Conservation (phyloP, 2,888 invertebrate genomes). For the Pilophorus perplexus region DNA sequence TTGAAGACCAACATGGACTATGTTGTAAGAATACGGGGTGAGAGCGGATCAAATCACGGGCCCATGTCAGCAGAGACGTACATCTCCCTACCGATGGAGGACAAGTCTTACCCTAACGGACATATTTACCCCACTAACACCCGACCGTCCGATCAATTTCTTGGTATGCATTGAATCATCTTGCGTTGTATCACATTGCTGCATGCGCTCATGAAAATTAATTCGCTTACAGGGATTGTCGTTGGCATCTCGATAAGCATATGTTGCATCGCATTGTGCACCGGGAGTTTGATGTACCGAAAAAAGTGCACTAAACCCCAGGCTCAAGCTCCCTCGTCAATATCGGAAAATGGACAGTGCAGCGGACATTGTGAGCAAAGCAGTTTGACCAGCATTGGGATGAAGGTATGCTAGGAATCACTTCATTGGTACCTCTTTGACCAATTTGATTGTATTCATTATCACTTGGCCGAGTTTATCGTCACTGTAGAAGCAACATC, state of each 20-base stretch:
- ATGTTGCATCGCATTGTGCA: conserved; percentile 54
- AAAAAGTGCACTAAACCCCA: conserved; percentile 49
- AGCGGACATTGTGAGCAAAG: conserved; percentile 20
- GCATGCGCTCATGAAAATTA: too few species aligned
- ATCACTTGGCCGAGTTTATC: too few species aligned
- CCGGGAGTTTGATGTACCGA: conserved; percentile 56
- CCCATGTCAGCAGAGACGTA: conserved; percentile 53
- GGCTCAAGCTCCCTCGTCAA: conserved; percentile 29
- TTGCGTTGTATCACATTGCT: too few species aligned
- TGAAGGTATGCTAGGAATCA: conserved; percentile 50
- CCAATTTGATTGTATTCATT: neutral
- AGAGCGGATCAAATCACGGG: conserved; percentile 57
- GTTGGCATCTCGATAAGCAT: conserved; percentile 56
- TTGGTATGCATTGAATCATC: conserved; percentile 42
- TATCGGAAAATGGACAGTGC: conserved; percentile 35
- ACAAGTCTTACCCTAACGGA: conserved; percentile 5
- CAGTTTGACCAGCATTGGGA: conserved; percentile 48
- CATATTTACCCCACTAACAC: neutral
- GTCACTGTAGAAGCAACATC: too few species aligned
- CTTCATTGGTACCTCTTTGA: neutral
- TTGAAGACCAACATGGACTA: conserved; percentile 55
- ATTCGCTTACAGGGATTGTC: conserved; percentile 56
- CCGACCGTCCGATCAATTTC: conserved; percentile 45
- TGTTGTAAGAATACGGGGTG: conserved; percentile 57
- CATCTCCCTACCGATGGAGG: conserved; percentile 51